Evolutionary conservation across 2,888 invertebrate genomes (phyloP).

Genomic region (Palloptera scutellata): DNA sequence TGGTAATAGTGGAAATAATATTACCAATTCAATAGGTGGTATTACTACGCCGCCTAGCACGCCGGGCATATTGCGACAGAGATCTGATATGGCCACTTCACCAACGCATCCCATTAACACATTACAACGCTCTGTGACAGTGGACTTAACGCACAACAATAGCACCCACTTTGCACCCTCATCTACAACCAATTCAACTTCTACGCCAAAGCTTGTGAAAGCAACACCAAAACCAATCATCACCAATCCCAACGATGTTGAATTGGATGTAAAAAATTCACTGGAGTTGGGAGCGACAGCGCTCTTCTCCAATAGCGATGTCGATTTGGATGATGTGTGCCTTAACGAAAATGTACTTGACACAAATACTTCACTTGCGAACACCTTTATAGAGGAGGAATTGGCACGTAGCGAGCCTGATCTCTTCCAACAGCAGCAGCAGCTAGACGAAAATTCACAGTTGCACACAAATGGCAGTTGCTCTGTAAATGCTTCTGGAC

Average conservation of each 20-base stretch:
- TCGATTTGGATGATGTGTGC: conserved; percentile 81
- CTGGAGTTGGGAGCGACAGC: conserved; percentile 74
- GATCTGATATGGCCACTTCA: conserved; percentile 46
- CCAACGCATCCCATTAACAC: conserved; percentile 39
- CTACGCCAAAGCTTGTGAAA: conserved; percentile 56
- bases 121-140: conserved; percentile 47
- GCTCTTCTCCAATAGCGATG: conserved; percentile 87
- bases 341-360: conserved; percentile 77
- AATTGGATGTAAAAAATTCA: conserved; percentile 58
- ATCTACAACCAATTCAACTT: conserved; percentile 40
- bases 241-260: conserved; percentile 44
- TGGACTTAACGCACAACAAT: conserved; percentile 45
- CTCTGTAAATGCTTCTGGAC: conserved; percentile 24
- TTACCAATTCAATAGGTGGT: conserved; percentile 34
- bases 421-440: conserved; percentile 48
- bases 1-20: conserved; percentile 10
- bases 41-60: conserved; percentile 29
- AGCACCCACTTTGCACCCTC: conserved; percentile 15
- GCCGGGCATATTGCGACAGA: conserved; percentile 33
- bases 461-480: conserved; percentile 26
- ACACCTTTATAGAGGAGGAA: conserved; percentile 57
- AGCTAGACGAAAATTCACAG: conserved; percentile 26
- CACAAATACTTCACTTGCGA: conserved; percentile 48
- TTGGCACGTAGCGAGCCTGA: conserved; percentile 63
- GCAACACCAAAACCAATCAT: conserved; percentile 60